These are phyloP conservation scores for Elysia crispata DNA, from an alignment of 2,888 invertebrate genomes.

Conservation along the genomic window DNA sequence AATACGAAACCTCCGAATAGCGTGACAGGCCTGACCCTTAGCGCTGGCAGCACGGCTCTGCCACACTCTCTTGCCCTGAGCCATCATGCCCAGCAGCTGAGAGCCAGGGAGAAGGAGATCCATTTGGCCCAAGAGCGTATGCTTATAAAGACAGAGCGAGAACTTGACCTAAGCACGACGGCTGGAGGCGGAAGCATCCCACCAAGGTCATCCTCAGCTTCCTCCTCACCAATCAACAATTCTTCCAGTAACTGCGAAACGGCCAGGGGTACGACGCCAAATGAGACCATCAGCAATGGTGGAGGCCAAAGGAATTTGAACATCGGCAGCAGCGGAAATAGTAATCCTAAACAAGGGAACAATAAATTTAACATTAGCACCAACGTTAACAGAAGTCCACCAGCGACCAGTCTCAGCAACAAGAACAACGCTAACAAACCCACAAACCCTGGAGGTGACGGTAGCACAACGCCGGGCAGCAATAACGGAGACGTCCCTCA, in stretches of 20 bases:
- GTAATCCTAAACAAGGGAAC: neutral
- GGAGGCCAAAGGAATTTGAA: neutral
- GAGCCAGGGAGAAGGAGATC: conserved; percentile 65
- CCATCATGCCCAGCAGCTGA: conserved; percentile 66
- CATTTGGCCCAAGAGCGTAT: conserved; percentile 59
- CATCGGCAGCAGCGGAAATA: conserved; percentile 21
- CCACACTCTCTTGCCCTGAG: conserved; percentile 70
- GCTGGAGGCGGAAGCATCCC: conserved; percentile 12
- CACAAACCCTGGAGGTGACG: neutral
- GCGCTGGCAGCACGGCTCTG: too few species aligned
- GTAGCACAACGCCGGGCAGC: neutral
- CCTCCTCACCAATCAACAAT: too few species aligned
- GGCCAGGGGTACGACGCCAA: too few species aligned
- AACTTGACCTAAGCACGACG: conserved; percentile 42
- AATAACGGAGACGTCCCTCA: conserved; percentile 2
- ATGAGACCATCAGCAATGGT: neutral
- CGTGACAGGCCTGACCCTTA: too few species aligned
- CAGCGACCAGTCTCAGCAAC: conserved; percentile 25
- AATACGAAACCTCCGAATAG: conserved; percentile 10
- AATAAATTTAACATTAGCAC: neutral
- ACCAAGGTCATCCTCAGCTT: conserved; percentile 1
- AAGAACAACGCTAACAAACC: conserved; percentile 11
- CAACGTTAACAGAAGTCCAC: neutral
- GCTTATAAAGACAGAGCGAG: conserved; percentile 50
- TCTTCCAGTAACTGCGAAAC: too few species aligned